Percentiles rank a stretch among this genome's conserved stretches.
phyloP scores from a whole-genome alignment of 1,140 invertebrate species.

The Drosophila serrata region DNA sequence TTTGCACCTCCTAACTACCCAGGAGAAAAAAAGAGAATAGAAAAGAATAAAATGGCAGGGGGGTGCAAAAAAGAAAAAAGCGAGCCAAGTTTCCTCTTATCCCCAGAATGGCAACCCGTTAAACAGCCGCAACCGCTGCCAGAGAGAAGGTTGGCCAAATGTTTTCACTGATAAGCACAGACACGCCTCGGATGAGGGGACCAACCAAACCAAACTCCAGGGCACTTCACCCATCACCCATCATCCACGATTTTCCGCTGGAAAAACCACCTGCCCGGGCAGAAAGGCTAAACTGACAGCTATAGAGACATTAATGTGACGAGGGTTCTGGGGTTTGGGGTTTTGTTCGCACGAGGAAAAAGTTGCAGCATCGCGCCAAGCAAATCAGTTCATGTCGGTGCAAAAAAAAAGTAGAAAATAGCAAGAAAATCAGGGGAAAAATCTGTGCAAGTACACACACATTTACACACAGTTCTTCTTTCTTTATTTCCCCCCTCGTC shows the following conservation, averaged over 20 bases:
- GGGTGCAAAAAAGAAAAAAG: not conserved
- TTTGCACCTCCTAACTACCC: conserved; percentile 50
- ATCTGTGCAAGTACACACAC: conserved; percentile 64
- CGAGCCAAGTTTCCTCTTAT: conserved; percentile 29
- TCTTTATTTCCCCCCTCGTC: conserved; percentile 12
- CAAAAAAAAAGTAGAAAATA: conserved; percentile 1
- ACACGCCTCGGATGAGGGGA: conserved; percentile 32
- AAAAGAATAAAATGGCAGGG: conserved; percentile 22
- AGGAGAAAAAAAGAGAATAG: conserved; percentile 22
- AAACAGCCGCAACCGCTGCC: conserved; percentile 55
- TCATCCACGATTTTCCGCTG: conserved; percentile 31
- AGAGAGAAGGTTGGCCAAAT: conserved; percentile 59
- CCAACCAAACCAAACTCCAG: conserved; percentile 20
- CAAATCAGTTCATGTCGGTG: conserved; percentile 40
- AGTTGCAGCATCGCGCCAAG: conserved; percentile 53
- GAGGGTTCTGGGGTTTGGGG: conserved; percentile 67
- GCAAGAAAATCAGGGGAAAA: not conserved
- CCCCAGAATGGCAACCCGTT: conserved; percentile 63
- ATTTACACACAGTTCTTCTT: conserved; percentile 1
- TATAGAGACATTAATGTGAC: conserved; percentile 84
- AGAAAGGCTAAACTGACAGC: conserved; percentile 73
- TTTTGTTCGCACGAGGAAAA: conserved; percentile 34
- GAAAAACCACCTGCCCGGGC: conserved; percentile 45
- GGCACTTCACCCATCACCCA: conserved; percentile 7
- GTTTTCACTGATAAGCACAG: conserved; percentile 73